Conservation (phyloP, 2,888 invertebrate genomes). For the Macrosoma leucophasiata region DNA sequence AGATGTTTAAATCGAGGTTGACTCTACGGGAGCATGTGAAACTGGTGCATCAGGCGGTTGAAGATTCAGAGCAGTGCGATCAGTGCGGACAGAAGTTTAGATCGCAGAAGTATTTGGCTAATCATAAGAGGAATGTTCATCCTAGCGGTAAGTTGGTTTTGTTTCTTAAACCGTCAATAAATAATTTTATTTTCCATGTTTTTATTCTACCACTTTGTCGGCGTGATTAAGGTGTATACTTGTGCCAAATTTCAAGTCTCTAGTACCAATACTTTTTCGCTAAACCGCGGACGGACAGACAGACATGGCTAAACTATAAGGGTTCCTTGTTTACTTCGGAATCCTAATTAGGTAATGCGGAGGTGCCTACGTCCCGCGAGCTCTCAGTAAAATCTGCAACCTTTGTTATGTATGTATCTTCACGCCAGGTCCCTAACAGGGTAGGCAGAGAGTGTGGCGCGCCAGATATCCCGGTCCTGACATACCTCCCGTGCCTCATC, state of each 20-base stretch:
- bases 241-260: too few species aligned
- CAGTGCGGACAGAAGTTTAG: slow-evolving; percentile 39
- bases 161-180: not conserved
- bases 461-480: too few species aligned
- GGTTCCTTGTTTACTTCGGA: too few species aligned
- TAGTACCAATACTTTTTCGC: too few species aligned
- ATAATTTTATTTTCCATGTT: not conserved
- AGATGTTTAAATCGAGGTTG: slow-evolving; percentile 34
- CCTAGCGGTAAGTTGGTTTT: slow-evolving; percentile 31
- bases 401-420: too few species aligned
- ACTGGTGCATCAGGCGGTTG: slow-evolving; percentile 37
- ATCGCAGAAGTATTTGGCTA: slow-evolving; percentile 35
- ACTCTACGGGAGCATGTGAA: slow-evolving; percentile 37
- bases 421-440: too few species aligned
- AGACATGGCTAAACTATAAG: not conserved
- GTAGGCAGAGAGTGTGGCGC: too few species aligned
- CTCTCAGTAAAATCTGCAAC: too few species aligned
- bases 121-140: slow-evolving; percentile 42
- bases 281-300: too few species aligned
- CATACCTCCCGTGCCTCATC: not conserved
- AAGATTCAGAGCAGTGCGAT: slow-evolving; percentile 36
- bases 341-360: too few species aligned
- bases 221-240: too few species aligned
- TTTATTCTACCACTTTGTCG: not conserved
- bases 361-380: too few species aligned